These are phyloP conservation scores for Cyclophora punctaria DNA, from an alignment of 2,888 invertebrate species.

Conservation along the genomic window DNA sequence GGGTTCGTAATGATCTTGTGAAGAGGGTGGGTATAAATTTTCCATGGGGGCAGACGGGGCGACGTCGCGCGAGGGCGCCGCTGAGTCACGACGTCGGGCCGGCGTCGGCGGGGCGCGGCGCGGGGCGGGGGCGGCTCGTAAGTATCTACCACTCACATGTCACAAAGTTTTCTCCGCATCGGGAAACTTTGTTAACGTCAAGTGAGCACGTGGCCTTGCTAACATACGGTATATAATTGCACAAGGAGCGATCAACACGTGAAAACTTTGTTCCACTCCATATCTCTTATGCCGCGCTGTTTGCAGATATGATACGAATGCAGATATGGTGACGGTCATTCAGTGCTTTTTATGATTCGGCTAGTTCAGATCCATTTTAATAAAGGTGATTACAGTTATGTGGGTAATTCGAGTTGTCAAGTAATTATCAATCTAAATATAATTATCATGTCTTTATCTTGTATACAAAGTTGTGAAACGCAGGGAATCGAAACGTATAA, in stretches of 20 bases:
- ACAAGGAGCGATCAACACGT: conserved; percentile 34
- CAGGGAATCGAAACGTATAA: conserved; percentile 31
- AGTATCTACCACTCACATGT: conserved; percentile 73
- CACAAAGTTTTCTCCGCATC: conserved; percentile 74
- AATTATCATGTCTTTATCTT: background rate
- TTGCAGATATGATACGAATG: background rate
- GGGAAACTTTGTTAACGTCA: conserved; percentile 74
- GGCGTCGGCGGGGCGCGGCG: conserved; percentile 14
- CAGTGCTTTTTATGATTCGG: background rate
- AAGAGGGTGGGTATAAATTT: conserved; percentile 74
- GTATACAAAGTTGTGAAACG: conserved; percentile 22
- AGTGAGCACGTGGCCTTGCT: conserved; percentile 71
- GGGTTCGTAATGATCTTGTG: conserved; percentile 59
- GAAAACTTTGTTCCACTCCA: conserved; percentile 20
- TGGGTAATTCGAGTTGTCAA: no score
- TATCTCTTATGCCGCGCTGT: conserved; percentile 13
- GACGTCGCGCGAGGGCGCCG: conserved; percentile 73
- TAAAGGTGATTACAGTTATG: no score
- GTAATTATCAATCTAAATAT: no score
- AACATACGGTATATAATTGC: conserved; percentile 57
- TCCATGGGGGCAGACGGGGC: conserved; percentile 73
- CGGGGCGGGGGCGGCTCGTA: conserved; percentile 59
- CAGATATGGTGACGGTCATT: background rate
- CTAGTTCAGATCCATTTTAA: no score
- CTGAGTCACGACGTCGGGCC: conserved; percentile 60